Conservation (phyloP, 2,113 vertebrate species). For the Danionella cerebrum region DNA sequence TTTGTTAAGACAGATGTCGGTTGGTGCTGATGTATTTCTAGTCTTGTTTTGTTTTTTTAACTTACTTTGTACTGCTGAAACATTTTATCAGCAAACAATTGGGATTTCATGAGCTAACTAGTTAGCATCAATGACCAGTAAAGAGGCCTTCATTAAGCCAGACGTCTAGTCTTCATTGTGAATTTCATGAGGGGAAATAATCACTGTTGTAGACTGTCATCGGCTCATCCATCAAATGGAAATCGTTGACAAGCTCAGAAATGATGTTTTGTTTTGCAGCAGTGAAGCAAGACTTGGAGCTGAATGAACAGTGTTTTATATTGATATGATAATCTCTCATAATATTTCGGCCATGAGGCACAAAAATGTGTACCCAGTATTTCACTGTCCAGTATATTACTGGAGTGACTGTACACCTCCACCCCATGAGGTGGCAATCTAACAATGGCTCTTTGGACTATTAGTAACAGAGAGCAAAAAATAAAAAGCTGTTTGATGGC, state of each 20-base stretch:
- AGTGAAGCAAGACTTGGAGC: conserved; percentile 33
- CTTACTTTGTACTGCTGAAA: not conserved
- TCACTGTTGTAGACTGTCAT: conserved; percentile 9
- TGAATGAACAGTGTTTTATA: conserved; percentile 16
- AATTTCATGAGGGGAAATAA: not conserved
- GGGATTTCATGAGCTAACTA: conserved; percentile 1
- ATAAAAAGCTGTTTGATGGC: too few relatives aligned
- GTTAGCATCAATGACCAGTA: not conserved
- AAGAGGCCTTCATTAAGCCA: conserved; percentile 8
- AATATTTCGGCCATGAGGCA: conserved; percentile 19
- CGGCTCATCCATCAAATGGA: conserved; percentile 31
- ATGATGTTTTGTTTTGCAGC: conserved; percentile 34
- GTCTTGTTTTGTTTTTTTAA: conserved; percentile 11
- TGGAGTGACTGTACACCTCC: too few relatives aligned
- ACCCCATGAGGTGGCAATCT: too few relatives aligned
- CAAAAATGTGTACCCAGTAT: too few relatives aligned
- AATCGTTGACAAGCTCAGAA: conserved; percentile 24
- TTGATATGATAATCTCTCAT: conserved; percentile 8
- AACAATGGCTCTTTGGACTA: too few relatives aligned
- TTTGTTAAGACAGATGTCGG: not conserved
- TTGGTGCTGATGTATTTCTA: not conserved
- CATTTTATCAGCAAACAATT: not conserved
- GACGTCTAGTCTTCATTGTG: conserved; percentile 2
- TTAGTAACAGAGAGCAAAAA: too few relatives aligned
- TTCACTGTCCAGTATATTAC: too few relatives aligned